phyloP scores from a whole-genome alignment of 2,888 invertebrate genomes.

The Sepioteuthis lessoniana region DNA sequence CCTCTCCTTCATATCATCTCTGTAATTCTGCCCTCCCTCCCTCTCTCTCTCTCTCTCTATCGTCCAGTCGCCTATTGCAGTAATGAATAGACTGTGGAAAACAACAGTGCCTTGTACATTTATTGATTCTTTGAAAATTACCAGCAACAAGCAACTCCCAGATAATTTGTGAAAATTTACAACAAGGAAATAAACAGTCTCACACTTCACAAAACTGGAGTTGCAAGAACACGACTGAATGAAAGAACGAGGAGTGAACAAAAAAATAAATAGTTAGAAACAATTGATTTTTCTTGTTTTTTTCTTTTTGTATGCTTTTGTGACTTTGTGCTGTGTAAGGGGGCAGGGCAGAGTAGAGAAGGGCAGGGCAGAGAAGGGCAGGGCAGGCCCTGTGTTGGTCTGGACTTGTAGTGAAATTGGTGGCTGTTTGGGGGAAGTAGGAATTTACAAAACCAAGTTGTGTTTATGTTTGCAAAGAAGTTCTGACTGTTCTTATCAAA shows the following conservation, averaged over 20 bases:
- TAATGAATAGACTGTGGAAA: neutral
- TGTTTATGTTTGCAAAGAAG: neutral
- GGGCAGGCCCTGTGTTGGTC: neutral
- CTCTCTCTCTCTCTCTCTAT: neutral
- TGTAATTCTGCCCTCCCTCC: neutral
- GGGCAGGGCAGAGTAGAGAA: too few relatives aligned
- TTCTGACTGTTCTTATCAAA: neutral
- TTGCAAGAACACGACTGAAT: neutral
- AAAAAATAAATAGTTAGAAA: neutral
- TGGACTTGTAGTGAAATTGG: too few relatives aligned
- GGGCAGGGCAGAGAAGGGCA: too few relatives aligned
- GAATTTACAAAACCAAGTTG: neutral
- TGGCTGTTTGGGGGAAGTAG: too few relatives aligned
- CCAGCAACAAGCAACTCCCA: constrained; percentile 10
- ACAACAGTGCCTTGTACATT: neutral
- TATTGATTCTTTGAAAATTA: constrained; percentile 33
- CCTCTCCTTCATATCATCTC: neutral
- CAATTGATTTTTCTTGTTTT: neutral
- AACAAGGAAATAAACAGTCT: neutral
- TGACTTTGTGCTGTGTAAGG: neutral
- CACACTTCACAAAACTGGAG: neutral
- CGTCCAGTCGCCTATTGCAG: constrained; percentile 16
- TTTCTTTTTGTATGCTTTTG: neutral
- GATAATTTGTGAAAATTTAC: neutral
- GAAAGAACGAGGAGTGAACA: neutral